phyloP scores from a whole-genome alignment of 2,888 invertebrate species.

The Gasteruption jaculator region DNA sequence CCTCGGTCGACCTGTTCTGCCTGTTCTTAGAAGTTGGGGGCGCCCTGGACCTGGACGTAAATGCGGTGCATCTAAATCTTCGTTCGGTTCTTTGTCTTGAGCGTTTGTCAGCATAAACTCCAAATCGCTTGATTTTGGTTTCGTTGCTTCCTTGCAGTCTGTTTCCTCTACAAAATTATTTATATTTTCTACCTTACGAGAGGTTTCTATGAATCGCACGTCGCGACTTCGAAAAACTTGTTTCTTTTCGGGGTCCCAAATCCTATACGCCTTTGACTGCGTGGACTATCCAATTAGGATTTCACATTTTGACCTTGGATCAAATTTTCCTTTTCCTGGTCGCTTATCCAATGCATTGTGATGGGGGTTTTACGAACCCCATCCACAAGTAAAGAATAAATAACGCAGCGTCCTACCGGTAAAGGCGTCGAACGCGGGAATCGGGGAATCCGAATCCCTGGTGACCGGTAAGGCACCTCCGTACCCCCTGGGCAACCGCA shows the following conservation, averaged over 20 bases:
- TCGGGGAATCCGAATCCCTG: too few relatives aligned
- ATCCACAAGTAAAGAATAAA: too few relatives aligned
- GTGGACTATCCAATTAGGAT: background rate
- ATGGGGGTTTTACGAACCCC: too few relatives aligned
- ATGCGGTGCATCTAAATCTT: too few relatives aligned
- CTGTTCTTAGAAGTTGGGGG: too few relatives aligned
- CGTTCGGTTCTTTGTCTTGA: too few relatives aligned
- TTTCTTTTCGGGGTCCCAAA: constrained; percentile 1
- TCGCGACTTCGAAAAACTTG: constrained; percentile 5
- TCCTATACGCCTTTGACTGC: background rate
- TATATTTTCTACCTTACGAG: background rate
- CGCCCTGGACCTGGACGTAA: too few relatives aligned
- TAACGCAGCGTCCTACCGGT: too few relatives aligned
- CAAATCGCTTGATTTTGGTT: constrained; percentile 2
- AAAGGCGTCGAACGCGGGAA: too few relatives aligned
- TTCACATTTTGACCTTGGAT: constrained; percentile 1
- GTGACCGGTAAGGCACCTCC: too few relatives aligned
- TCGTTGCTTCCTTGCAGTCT: constrained; percentile 1
- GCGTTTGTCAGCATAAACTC: background rate
- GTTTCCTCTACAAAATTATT: constrained; percentile 1
- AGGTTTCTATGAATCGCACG: constrained; percentile 2
- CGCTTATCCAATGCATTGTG: background rate
- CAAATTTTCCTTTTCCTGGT: constrained; percentile 4
- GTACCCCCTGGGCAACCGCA: too few relatives aligned
- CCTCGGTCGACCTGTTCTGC: constrained; percentile 2